phyloP scores from a whole-genome alignment of 2,113 vertebrate genomes.

The Lamprologus sp. region DNA sequence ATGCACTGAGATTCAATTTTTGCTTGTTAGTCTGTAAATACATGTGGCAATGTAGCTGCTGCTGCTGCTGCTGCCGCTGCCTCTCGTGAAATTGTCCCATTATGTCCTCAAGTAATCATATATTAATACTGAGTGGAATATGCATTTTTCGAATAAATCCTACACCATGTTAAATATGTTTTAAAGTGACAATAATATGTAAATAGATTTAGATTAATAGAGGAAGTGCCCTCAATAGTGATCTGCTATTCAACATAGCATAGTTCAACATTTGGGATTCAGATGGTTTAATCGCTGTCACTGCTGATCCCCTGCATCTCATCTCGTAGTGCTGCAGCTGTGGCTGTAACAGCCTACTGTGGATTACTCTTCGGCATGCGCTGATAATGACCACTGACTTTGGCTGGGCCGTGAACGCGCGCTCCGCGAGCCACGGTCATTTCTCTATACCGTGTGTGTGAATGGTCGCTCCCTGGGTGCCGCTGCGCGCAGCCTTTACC shows the following conservation, averaged over 20 bases:
- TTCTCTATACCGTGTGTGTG: conserved; percentile 28
- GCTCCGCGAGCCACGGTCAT: conserved; percentile 43
- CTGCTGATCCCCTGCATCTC: conserved; percentile 4
- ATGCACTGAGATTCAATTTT: background rate
- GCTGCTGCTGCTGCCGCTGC: background rate
- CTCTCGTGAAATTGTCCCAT: background rate
- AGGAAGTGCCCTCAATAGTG: background rate
- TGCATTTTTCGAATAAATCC: background rate
- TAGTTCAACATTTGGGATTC: background rate
- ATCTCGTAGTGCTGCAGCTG: conserved; percentile 13
- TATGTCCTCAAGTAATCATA: background rate
- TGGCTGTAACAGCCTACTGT: conserved; percentile 16
- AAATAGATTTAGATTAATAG: background rate
- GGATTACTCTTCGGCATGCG: conserved; percentile 37
- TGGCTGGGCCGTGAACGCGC: conserved; percentile 60
- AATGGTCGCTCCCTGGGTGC: conserved; percentile 61
- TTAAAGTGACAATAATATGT: background rate
- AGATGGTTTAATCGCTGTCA: background rate
- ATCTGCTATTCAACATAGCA: background rate
- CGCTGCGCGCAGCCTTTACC: conserved; percentile 23
- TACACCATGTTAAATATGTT: background rate
- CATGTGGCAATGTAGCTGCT: background rate
- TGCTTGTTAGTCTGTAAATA: background rate
- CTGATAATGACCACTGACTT: conserved; percentile 57
- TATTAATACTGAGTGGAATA: background rate